phyloP scores from a whole-genome alignment of 2,888 invertebrate genomes.

The Leptinotarsa peninsularis region DNA sequence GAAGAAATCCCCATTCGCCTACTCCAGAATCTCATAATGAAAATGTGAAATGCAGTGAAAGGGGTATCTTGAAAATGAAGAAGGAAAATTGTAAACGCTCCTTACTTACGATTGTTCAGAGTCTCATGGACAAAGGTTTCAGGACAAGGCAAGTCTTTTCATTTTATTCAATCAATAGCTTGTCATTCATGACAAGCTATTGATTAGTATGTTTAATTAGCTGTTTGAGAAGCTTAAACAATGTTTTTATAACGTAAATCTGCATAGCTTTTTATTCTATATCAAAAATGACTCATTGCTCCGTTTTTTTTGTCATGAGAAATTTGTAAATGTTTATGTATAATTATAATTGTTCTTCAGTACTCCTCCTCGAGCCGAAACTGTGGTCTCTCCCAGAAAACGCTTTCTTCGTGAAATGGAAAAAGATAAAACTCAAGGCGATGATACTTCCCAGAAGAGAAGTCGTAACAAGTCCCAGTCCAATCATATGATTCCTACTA shows the following conservation, averaged over 20 bases:
- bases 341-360: constrained; percentile 40
- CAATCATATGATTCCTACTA: constrained; percentile 26
- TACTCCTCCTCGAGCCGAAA: constrained; percentile 60
- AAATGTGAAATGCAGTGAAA: constrained; percentile 38
- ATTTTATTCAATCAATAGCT: no score
- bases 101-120: constrained; percentile 59
- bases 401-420: constrained; percentile 84
- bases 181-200: no score
- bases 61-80: constrained; percentile 40
- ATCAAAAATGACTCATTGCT: no score
- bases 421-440: constrained; percentile 58
- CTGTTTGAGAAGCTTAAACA: no score
- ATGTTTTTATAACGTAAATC: no score
- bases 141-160: constrained; percentile 47
- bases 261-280: no score
- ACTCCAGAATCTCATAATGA: constrained; percentile 50
- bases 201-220: no score
- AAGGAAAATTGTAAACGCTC: constrained; percentile 49
- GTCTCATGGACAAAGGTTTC: constrained; percentile 58
- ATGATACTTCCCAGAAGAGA: constrained; percentile 58
- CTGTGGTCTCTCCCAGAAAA: constrained; percentile 84
- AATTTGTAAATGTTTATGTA: neutral
- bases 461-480: constrained; percentile 57
- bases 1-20: constrained; percentile 74
- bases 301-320: neutral